Evolutionary conservation across 2,888 invertebrate genomes (phyloP).

Genomic region (Tenthredo distinguenda): DNA sequence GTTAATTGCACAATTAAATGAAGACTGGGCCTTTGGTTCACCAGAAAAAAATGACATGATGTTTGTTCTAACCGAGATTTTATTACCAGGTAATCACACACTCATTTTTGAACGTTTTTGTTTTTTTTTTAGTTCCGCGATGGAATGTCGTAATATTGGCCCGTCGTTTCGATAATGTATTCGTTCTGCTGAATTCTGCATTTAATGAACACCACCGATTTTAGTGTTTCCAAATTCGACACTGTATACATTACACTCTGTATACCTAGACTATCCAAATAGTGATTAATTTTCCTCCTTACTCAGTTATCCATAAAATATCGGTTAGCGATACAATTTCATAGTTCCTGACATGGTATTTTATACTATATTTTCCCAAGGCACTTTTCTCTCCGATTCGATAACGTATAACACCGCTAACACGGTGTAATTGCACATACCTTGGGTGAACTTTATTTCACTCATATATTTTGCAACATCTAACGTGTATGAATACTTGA

Average conservation of each 20-base stretch:
- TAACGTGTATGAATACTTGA: not conserved
- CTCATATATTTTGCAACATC: not conserved
- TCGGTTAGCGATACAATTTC: not conserved
- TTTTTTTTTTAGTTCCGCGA: not conserved
- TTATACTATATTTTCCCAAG: not conserved
- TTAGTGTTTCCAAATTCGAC: not conserved
- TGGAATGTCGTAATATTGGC: not conserved
- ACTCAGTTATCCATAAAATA: not conserved
- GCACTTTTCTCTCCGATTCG: not conserved
- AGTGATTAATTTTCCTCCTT: not conserved
- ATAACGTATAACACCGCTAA: not conserved
- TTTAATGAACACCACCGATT: not conserved
- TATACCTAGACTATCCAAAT: not conserved
- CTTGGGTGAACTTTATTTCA: not conserved
- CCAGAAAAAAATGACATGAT: not conserved
- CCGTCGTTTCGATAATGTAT: not conserved
- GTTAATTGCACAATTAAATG: not conserved
- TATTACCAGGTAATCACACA: not conserved
- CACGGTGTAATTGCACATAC: not conserved
- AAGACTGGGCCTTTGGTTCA: not conserved
- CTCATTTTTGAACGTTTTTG: not conserved
- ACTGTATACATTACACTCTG: not conserved
- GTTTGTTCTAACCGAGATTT: not conserved
- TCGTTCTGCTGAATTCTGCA: not conserved
- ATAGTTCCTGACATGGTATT: not conserved